Percentiles rank a stretch among this genome's conserved stretches.
Evolutionary conservation across 2,113 vertebrate species (phyloP).

Genomic region (Orthonyx spaldingii): DNA sequence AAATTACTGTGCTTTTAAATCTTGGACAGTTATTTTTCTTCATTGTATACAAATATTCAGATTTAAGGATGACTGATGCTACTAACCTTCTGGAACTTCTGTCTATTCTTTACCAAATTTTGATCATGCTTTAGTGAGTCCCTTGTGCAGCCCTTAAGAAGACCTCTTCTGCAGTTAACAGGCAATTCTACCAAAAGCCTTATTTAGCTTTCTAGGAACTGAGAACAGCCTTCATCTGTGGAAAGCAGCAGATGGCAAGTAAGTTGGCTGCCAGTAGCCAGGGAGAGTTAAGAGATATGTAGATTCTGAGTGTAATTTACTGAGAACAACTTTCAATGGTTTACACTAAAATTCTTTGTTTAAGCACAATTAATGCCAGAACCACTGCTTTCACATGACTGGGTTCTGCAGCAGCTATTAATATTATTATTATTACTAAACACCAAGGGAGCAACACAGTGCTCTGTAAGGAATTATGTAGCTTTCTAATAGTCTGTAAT

Average conservation of each 20-base stretch:
- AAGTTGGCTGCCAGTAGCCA: background rate
- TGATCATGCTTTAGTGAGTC: background rate
- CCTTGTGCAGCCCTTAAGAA: background rate
- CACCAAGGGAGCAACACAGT: background rate
- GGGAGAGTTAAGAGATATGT: background rate
- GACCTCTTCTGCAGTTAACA: background rate
- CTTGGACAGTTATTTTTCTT: background rate
- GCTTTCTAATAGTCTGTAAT: constrained; percentile 3
- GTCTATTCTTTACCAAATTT: background rate
- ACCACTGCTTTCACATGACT: background rate
- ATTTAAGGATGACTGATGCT: background rate
- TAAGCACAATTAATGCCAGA: constrained; percentile 31
- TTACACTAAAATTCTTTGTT: constrained; percentile 39
- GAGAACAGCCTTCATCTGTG: background rate
- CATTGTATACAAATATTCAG: background rate
- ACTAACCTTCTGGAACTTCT: background rate
- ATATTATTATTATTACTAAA: constrained; percentile 10
- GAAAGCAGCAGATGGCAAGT: constrained; percentile 34
- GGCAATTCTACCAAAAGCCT: background rate
- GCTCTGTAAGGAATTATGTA: background rate
- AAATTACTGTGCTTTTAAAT: background rate
- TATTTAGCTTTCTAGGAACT: constrained; percentile 7
- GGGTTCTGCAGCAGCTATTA: background rate
- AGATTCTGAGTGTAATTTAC: background rate
- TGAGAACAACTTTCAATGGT: background rate